phyloP scores from a whole-genome alignment of 2,888 invertebrate species.

The Ormyrus nitidulus region DNA sequence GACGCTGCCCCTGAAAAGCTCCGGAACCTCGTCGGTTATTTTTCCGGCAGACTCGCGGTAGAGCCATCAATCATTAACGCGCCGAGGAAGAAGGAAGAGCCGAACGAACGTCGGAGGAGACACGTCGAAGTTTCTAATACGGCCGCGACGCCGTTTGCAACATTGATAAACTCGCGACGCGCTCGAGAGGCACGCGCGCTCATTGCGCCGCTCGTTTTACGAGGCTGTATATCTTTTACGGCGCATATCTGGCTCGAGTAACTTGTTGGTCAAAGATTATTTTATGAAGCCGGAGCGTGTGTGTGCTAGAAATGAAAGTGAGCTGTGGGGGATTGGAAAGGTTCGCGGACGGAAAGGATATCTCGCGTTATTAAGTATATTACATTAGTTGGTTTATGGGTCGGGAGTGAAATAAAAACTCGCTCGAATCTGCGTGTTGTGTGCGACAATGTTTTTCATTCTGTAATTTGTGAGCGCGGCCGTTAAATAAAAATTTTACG shows the following conservation, averaged over 20 bases:
- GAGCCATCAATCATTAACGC: conserved; percentile 41
- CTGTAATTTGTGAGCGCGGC: too few relatives aligned
- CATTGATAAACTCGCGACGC: conserved; percentile 19
- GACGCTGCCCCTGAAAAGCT: not conserved
- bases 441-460: too few relatives aligned
- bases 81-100: not conserved
- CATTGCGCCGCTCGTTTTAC: not conserved
- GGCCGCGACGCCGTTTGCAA: conserved; percentile 11
- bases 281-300: not conserved
- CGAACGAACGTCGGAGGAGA: conserved; percentile 32
- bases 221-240: not conserved
- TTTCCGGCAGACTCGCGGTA: conserved; percentile 30
- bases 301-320: too few relatives aligned
- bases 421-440: too few relatives aligned
- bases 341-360: too few relatives aligned
- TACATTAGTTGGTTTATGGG: too few relatives aligned
- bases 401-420: too few relatives aligned
- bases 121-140: conserved; percentile 21
- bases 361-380: too few relatives aligned
- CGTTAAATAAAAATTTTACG: too few relatives aligned
- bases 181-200: not conserved
- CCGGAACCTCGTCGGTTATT: not conserved
- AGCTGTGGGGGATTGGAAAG: too few relatives aligned
- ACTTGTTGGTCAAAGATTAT: conserved; percentile 15
- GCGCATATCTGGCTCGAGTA: conserved; percentile 1